Evolutionary conservation across 2,113 vertebrate species (phyloP).

Genomic region (Sprattus sprattus): DNA sequence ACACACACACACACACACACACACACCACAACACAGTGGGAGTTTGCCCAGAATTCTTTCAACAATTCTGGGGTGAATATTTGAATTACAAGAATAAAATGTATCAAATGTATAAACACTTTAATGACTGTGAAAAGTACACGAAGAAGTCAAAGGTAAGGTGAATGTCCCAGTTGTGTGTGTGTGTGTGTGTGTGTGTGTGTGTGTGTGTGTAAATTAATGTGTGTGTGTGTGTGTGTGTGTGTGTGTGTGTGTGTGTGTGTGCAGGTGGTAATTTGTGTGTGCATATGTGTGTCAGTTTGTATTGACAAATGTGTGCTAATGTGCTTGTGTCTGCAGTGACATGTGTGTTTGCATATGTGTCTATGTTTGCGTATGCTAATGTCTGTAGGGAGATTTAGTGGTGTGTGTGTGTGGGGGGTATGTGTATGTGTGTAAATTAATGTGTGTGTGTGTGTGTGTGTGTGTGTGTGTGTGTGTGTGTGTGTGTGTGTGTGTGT

Average conservation of each 20-base stretch:
- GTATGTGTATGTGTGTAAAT: neutral
- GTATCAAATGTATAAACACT: neutral
- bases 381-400: neutral
- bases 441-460: neutral
- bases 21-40: neutral
- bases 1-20: no score
- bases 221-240: neutral
- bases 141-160: neutral
- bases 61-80: no score
- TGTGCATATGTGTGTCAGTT: neutral
- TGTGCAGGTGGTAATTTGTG: neutral
- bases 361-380: neutral
- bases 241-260: slow-evolving; percentile 9
- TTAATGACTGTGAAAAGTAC: neutral
- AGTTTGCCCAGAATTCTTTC: neutral
- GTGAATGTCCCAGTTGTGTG: no score
- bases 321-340: neutral
- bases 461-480: neutral
- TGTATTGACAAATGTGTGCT: slow-evolving; percentile 8
- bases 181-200: neutral
- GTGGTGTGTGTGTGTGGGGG: neutral
- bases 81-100: neutral
- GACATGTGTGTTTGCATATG: slow-evolving; percentile 3
- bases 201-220: neutral
- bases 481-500: neutral